Conservation (phyloP, 2,797 vertebrate genomes). For the Aldrovandia affinis region DNA sequence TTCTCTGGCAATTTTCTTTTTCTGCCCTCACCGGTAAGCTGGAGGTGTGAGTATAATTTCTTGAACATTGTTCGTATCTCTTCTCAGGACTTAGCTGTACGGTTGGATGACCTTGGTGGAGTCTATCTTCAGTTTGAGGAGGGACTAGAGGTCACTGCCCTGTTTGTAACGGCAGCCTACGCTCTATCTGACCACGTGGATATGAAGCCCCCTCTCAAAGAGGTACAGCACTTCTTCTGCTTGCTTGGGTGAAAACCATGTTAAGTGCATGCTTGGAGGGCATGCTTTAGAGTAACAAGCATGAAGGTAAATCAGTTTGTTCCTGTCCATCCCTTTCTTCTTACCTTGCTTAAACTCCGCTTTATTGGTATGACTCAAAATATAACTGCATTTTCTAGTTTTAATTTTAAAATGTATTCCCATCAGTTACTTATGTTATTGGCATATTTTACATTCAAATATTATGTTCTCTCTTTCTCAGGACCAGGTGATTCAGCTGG, state of each 20-base stretch:
- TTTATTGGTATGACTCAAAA: neutral
- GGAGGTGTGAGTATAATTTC: neutral
- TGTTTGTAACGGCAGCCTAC: constrained; percentile 93
- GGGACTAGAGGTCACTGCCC: constrained; percentile 91
- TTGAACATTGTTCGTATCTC: too few species aligned
- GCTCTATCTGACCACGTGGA: constrained; percentile 91
- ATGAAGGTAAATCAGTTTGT: neutral
- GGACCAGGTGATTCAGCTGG: constrained; percentile 96
- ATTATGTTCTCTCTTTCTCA: constrained; percentile 55
- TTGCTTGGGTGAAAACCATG: neutral
- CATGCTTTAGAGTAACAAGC: neutral
- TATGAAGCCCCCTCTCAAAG: constrained; percentile 91
- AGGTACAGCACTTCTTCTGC: constrained; percentile 68
- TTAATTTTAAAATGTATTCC: neutral
- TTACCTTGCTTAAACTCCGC: neutral
- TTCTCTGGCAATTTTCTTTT: neutral
- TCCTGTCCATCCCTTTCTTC: neutral
- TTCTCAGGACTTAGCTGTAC: constrained; percentile 90
- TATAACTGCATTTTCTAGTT: neutral
- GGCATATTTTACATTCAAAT: constrained; percentile 13
- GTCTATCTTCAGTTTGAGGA: constrained; percentile 98
- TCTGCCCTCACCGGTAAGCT: neutral
- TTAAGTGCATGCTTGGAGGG: neutral
- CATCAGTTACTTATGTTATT: constrained; percentile 35
- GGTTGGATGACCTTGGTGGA: constrained; percentile 93